phyloP scores from a whole-genome alignment of 1,140 invertebrate genomes.

The Heliconius himera region DNA sequence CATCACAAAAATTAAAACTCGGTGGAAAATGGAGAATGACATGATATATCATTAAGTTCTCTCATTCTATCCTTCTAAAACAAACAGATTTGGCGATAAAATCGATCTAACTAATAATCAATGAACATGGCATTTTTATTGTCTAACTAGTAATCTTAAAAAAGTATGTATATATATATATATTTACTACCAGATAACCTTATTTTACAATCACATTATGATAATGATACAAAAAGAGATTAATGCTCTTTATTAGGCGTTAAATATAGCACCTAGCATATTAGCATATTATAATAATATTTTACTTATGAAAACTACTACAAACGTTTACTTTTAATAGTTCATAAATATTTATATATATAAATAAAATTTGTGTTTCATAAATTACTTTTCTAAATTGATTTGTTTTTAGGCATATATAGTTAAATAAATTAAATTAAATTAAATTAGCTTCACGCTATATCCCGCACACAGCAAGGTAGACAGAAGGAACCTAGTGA shows the following conservation, averaged over 20 bases:
- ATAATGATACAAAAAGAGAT: not conserved
- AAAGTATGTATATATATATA: not conserved
- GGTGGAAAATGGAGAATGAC: not conserved
- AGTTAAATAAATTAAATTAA: too few species aligned
- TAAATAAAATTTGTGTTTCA: too few species aligned
- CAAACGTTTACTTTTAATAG: conserved; percentile 19
- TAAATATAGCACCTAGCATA: not conserved
- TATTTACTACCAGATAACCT: conserved; percentile 1
- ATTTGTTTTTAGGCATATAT: too few species aligned
- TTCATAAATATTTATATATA: not conserved
- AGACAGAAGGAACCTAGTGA: too few species aligned
- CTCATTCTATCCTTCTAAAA: too few species aligned
- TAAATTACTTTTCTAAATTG: too few species aligned
- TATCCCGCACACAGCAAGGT: too few species aligned
- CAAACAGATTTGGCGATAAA: too few species aligned
- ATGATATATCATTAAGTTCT: not conserved
- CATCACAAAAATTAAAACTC: too few species aligned
- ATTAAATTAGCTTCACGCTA: too few species aligned
- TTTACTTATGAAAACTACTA: conserved; percentile 20
- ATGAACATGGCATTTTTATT: not conserved
- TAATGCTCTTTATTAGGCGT: not conserved
- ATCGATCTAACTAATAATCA: not conserved
- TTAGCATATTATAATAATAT: conserved; percentile 23
- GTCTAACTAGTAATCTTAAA: not conserved
- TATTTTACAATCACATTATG: not conserved